Percentiles rank a stretch among this genome's conserved stretches.
Conservation (phyloP, 2,888 invertebrate genomes). For the Petrophora chlorosata region DNA sequence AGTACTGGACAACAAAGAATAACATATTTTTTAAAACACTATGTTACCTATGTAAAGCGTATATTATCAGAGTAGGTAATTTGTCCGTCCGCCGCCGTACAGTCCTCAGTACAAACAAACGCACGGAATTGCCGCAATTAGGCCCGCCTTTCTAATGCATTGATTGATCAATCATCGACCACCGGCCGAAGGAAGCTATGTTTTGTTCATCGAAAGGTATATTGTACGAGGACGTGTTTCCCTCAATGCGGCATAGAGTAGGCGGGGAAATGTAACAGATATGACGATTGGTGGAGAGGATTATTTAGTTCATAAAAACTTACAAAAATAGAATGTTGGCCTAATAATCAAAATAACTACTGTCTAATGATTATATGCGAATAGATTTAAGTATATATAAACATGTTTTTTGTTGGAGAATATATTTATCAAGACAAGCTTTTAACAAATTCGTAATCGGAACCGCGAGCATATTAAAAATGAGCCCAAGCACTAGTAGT, state of each 20-base stretch:
- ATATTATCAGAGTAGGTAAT: conserved; percentile 46
- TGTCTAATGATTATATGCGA: too few relatives aligned
- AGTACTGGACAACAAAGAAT: background rate
- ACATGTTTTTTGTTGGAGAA: too few relatives aligned
- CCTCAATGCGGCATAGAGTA: conserved; percentile 45
- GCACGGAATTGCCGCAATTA: conserved; percentile 73
- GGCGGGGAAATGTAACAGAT: conserved; percentile 7
- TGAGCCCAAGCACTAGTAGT: too few relatives aligned
- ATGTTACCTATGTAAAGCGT: conserved; percentile 13
- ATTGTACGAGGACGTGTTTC: conserved; percentile 67
- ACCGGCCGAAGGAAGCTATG: conserved; percentile 68
- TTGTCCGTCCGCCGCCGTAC: conserved; percentile 42
- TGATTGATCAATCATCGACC: conserved; percentile 81
- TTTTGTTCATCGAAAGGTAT: conserved; percentile 62
- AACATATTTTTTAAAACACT: background rate
- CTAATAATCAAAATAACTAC: too few relatives aligned
- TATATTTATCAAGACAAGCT: too few relatives aligned
- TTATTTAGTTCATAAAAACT: too few relatives aligned
- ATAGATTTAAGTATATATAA: too few relatives aligned
- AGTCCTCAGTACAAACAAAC: conserved; percentile 73
- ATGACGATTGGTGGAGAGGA: background rate
- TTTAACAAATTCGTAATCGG: too few relatives aligned
- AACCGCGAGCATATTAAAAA: too few relatives aligned
- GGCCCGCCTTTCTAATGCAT: conserved; percentile 74
- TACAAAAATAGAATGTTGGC: too few relatives aligned